These are phyloP conservation scores for Enteromius argenteus DNA, from an alignment of 2,797 vertebrate genomes.

Conservation along the genomic window DNA sequence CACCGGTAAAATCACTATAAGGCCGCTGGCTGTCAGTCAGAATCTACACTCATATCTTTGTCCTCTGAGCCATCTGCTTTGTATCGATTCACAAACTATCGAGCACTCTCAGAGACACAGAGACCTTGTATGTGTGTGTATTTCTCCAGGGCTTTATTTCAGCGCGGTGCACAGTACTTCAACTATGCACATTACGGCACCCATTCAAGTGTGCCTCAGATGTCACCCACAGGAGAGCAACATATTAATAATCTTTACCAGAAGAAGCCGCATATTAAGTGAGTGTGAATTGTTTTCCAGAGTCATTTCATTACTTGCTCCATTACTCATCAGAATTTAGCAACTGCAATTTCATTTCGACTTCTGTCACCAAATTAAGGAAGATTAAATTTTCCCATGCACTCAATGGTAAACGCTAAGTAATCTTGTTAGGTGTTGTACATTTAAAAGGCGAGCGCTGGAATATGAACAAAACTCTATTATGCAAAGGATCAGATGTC, in stretches of 20 bases:
- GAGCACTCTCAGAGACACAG: neutral
- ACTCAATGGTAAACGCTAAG: conserved; percentile 4
- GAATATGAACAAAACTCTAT: neutral
- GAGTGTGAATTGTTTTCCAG: conserved; percentile 43
- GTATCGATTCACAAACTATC: conserved; percentile 26
- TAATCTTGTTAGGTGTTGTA: conserved; percentile 15
- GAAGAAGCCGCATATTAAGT: conserved; percentile 30
- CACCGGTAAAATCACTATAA: neutral
- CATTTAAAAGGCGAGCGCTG: neutral
- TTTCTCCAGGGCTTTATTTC: conserved; percentile 28
- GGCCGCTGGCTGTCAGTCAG: conserved; percentile 10
- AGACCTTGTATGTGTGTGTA: conserved; percentile 20
- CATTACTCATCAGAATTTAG: conserved; percentile 46
- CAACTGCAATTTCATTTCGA: conserved; percentile 40
- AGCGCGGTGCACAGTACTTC: conserved; percentile 10
- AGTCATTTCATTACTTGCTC: conserved; percentile 49
- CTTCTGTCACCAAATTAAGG: conserved; percentile 21
- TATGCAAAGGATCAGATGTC: neutral
- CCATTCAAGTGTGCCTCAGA: conserved; percentile 27
- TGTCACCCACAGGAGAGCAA: conserved; percentile 35
- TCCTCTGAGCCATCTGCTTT: conserved; percentile 34
- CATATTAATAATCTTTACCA: conserved; percentile 31
- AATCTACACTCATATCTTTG: conserved; percentile 20
- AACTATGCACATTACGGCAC: conserved; percentile 6
- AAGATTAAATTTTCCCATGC: conserved; percentile 10